Base-by-base conservation (phyloP, 2,797 vertebrate species). In the Lithobates pipiens region DNA sequence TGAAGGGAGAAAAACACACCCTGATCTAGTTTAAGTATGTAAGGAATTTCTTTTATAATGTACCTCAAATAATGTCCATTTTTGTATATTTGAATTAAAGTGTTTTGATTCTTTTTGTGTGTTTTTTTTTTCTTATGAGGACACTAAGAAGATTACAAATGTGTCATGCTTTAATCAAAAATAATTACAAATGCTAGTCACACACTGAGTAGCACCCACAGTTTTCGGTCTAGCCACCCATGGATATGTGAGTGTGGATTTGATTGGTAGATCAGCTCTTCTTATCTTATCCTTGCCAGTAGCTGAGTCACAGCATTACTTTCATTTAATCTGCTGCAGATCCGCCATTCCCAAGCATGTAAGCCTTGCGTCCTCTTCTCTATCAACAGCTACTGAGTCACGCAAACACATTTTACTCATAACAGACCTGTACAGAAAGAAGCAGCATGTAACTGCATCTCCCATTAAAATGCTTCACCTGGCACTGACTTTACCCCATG, bases 1-100 rank as follows among this genome's bases (percentile, higher is more conserved):
- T 36, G n/a, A 72, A 71, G 42, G 39, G 39, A 21, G 11, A 42
- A 36, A 80, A 82, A 78, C 65, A 21, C 39, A 23, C 71, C 70
- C 46, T 83, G 61, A 57, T 84, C 75, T 87, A 79, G 69, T 79
- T 63, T 83, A 50, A 86, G 80, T 82, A 65, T 83, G 54, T 86
- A 78, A 72, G 71, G 61, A 42, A 73, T 83, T 87, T 77, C 77
- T 87, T 87, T 87, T 77, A 82, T 75, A 80, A 71, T 84, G 86
- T 87, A 87, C 81, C 86, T 87, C 86, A 83, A 70, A 87, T 87
- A 63, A 87, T 87, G 86, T 87, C 46, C 70, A 72, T 83, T 87
- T 86, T 87, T 87, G 81, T 87, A 87, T 87, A 87, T 87, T 87
- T 83, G 86, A 87, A 87, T 87, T 87, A 87, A 87, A 83, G 86